Evolutionary conservation across 2,113 vertebrate genomes (phyloP).

Genomic region (Cnemophilus loriae): DNA sequence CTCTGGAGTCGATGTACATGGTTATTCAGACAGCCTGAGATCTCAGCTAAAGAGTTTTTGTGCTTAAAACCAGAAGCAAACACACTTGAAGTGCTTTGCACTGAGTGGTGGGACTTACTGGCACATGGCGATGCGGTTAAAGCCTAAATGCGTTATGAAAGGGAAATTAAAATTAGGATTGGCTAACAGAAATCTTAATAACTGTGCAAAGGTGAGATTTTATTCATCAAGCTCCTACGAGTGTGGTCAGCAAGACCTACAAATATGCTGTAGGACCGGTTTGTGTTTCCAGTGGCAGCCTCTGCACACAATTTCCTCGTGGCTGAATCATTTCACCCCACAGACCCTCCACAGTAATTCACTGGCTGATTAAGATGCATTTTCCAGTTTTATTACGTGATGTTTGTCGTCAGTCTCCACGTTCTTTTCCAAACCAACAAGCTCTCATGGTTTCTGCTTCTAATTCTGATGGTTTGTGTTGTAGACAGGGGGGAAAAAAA

Average conservation of each 20-base stretch:
- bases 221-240: not conserved
- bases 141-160: not conserved
- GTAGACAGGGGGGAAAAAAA: accelerated
- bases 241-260: not conserved
- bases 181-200: not conserved
- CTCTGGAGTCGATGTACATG: not conserved
- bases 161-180: not conserved
- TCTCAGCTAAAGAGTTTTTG: not conserved
- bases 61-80: not conserved
- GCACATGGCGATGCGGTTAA: not conserved
- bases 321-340: not conserved
- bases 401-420: not conserved
- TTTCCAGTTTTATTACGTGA: not conserved
- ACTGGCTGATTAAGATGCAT: not conserved
- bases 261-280: not conserved
- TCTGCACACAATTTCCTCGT: not conserved
- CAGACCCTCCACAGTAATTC: accelerated
- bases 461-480: not conserved
- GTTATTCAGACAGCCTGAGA: not conserved
- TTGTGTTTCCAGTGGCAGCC: not conserved
- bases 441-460: not conserved
- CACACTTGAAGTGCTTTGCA: not conserved
- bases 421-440: not conserved
- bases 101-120: not conserved
- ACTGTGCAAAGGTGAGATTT: not conserved